A percentile compares a stretch with the other conserved stretches of the same genome.
These are phyloP conservation scores for Oophaga pumilio DNA, from an alignment of 2,113 vertebrate genomes.

Conservation along the genomic window DNA sequence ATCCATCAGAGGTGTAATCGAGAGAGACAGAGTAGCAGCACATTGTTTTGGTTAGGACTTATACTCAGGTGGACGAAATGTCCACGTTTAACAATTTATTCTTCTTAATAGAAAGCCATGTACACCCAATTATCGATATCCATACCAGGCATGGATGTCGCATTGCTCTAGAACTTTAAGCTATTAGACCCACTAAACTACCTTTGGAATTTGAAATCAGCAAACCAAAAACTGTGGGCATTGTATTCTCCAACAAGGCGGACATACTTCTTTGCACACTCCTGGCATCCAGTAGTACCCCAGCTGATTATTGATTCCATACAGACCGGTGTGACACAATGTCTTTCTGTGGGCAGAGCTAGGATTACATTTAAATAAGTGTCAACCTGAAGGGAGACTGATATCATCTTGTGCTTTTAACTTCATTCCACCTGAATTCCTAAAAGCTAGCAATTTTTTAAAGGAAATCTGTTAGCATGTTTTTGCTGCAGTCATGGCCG, in stretches of 20 bases:
- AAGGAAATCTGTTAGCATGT: too few relatives aligned
- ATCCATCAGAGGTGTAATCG: conserved; percentile 34
- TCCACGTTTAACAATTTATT: neutral
- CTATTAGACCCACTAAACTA: too few relatives aligned
- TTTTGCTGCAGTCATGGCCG: too few relatives aligned
- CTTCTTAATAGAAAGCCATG: neutral
- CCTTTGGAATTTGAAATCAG: too few relatives aligned
- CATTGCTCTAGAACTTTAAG: neutral
- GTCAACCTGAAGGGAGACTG: neutral
- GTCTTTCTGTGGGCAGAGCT: neutral
- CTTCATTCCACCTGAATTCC: neutral
- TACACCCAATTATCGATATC: neutral
- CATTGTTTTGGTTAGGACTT: conserved; percentile 6
- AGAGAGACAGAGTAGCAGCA: conserved; percentile 10
- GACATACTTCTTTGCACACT: neutral
- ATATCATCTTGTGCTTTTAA: neutral
- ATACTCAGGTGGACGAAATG: neutral
- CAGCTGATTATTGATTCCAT: neutral
- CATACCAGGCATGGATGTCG: neutral
- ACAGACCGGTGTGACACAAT: neutral
- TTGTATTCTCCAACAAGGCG: neutral
- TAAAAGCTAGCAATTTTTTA: neutral
- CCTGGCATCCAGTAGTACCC: neutral
- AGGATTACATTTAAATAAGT: neutral
- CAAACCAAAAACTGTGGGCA: neutral